Evolutionary conservation across 2,113 vertebrate genomes (phyloP).

Genomic region (Loxodonta africana): DNA sequence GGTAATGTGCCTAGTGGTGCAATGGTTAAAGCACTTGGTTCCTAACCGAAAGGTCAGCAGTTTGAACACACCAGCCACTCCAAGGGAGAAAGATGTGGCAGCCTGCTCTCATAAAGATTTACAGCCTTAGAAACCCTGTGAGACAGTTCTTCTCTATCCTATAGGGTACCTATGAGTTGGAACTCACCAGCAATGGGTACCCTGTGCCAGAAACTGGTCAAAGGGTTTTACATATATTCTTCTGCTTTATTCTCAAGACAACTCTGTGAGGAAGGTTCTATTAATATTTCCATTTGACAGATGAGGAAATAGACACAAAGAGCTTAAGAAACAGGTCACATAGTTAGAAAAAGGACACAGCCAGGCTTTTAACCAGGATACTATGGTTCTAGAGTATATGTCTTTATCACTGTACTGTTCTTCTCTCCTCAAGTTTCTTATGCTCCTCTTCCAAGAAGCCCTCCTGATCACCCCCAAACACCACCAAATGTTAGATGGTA

Average conservation of each 20-base stretch:
- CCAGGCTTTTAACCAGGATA: neutral
- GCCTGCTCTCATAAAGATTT: neutral
- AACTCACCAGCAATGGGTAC: neutral
- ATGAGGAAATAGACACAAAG: neutral
- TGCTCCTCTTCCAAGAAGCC: neutral
- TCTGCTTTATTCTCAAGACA: neutral
- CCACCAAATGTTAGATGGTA: neutral
- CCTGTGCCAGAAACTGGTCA: neutral
- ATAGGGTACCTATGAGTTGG: neutral
- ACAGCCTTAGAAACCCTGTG: neutral
- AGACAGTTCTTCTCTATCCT: neutral
- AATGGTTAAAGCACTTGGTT: neutral
- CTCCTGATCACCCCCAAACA: neutral
- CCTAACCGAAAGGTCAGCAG: neutral
- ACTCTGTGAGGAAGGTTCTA: neutral
- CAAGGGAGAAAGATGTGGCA: neutral
- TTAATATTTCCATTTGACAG: neutral
- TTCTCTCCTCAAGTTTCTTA: neutral
- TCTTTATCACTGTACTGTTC: neutral
- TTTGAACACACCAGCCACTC: neutral
- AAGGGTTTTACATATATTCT: neutral
- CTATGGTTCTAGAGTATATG: neutral
- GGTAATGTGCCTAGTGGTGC: neutral
- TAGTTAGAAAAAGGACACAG: neutral
- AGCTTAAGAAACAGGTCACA: neutral